Conservation (phyloP, 2,797 vertebrate species). For the Propithecus deckenii region DNA sequence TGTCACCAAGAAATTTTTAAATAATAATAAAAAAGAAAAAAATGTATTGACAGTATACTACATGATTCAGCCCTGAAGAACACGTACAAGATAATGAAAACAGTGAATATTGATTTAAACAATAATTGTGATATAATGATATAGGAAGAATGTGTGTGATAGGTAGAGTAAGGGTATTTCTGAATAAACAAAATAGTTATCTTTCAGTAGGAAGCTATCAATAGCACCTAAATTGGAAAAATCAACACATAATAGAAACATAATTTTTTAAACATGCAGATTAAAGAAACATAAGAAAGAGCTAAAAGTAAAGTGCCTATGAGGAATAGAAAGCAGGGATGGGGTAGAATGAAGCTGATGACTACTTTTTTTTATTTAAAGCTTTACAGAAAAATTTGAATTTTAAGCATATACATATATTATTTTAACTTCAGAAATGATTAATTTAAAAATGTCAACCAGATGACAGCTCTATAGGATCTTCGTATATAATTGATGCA, state of each 20-base stretch:
- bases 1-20: not conserved
- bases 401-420: not conserved
- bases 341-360: not conserved
- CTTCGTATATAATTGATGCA: not conserved
- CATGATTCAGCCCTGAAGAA: not conserved
- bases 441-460: not conserved
- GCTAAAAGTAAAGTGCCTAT: rapidly evolving
- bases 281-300: not conserved
- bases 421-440: not conserved
- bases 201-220: not conserved
- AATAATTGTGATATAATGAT: not conserved
- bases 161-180: not conserved
- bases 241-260: not conserved
- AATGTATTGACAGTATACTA: not conserved
- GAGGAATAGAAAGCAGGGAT: not conserved
- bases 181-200: not conserved
- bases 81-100: not conserved
- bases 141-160: not conserved
- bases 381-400: not conserved
- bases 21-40: not conserved
- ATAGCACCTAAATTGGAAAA: not conserved
- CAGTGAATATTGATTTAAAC: not conserved
- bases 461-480: rapidly evolving
- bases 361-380: not conserved
- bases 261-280: not conserved